Base-by-base conservation (phyloP, 2,113 vertebrate species). In the Conger conger region DNA sequence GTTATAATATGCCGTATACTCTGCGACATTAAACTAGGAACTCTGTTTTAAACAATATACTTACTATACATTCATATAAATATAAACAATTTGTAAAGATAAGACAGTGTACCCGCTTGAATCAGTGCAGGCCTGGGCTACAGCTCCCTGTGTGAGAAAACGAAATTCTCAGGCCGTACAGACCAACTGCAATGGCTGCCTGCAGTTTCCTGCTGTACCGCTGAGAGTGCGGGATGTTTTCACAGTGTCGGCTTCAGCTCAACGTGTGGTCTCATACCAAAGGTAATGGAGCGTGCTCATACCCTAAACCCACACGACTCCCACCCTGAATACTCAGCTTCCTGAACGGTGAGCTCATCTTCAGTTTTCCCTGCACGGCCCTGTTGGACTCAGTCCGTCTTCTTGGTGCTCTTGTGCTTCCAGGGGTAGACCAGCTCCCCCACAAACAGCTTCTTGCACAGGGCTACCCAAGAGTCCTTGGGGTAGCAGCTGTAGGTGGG, bases 401-500 rank as follows among this genome's bases (percentile, higher is more conserved):
- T 93, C 90, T 98, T 98, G 89, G 95, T 94, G 88, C 87, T 94
- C 92, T 96, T 97, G 90, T 96, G 97, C 86, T 93, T 97, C 98
- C 98, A 99, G 80, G 98, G 98, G 88, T 98, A 99, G 90, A 99
- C 95, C 38, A 99, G 95, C 92, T 99, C 97, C 60, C 98, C 98
- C 0, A 98, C 92, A 89, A 99, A 98, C 79, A 99, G 95, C 84
- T 98, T 99, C 91, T 96, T 96, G 91, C 96, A 95, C 91, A 99
- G 93, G 0, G 96, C 94, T 0, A 87, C 86, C 98, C 98, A 99
- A 11, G 98, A 98, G 91, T 99, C 96, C 90, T 90, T 96, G 37
- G 98, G 97, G 90, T 96, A 97, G 87, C 96, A 97, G 93, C 96
- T 97, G 90, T 95, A 97, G 42, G 96, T 97, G 17, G 96, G 96